Evolutionary conservation across 2,113 vertebrate genomes (phyloP).

Genomic region (Phodopus roborovskii): DNA sequence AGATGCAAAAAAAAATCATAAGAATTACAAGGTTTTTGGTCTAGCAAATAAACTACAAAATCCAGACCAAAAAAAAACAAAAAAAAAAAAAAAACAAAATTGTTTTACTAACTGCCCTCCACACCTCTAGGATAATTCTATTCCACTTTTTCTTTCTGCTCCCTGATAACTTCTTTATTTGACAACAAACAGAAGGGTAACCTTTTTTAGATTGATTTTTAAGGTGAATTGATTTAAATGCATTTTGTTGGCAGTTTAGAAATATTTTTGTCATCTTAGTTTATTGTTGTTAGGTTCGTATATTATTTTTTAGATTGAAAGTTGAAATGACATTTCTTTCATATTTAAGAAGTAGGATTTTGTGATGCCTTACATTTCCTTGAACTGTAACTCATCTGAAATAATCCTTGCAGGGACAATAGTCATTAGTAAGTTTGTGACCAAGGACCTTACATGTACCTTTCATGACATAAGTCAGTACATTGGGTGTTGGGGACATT

Average conservation of each 20-base stretch:
- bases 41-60: constrained; percentile 17
- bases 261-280: neutral
- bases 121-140: neutral
- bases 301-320: constrained; percentile 42
- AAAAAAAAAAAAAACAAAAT: constrained; percentile 55
- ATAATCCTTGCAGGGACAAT: constrained; percentile 1
- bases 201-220: neutral
- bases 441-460: neutral
- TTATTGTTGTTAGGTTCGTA: neutral
- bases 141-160: neutral
- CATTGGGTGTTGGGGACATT: neutral
- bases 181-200: neutral
- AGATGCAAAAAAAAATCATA: neutral
- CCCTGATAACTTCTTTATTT: constrained; percentile 38
- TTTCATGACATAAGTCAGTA: neutral
- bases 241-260: constrained; percentile 23
- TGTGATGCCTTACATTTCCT: neutral
- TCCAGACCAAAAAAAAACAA: too few relatives aligned
- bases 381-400: neutral
- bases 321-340: constrained; percentile 4
- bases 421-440: constrained; percentile 32
- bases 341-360: constrained; percentile 10
- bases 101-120: constrained; percentile 30
- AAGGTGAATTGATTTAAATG: neutral
- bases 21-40: neutral